These are phyloP conservation scores for Tiliacea citrago DNA, from an alignment of 2,888 invertebrate genomes.

Conservation along the genomic window DNA sequence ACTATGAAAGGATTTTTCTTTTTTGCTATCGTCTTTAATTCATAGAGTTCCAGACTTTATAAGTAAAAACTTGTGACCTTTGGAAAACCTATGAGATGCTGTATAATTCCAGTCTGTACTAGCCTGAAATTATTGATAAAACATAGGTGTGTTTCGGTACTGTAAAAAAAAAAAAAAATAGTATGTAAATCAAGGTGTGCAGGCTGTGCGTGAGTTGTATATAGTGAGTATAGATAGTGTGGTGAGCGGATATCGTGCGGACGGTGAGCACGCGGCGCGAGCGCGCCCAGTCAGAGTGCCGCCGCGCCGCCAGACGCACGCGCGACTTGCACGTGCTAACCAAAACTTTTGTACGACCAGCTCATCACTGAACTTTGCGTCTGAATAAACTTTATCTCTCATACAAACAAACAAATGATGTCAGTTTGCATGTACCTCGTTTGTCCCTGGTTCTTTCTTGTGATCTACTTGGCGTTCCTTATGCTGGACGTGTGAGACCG, in stretches of 20 bases:
- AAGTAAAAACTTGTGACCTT: background rate
- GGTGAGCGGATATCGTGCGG: conserved; percentile 87
- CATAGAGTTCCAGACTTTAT: background rate
- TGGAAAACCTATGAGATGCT: background rate
- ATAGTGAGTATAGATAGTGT: conserved; percentile 81
- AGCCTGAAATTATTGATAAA: conserved; percentile 6
- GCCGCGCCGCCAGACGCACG: conserved; percentile 90
- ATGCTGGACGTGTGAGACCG: conserved; percentile 91
- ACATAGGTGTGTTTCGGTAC: conserved; percentile 25
- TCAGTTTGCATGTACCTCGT: conserved; percentile 92
- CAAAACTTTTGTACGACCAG: conserved; percentile 74
- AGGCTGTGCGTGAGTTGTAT: conserved; percentile 77
- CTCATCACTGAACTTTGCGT: conserved; percentile 82
- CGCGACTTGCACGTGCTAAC: conserved; percentile 84
- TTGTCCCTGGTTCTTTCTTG: conserved; percentile 93
- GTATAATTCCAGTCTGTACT: background rate
- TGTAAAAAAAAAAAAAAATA: no score
- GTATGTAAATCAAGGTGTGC: conserved; percentile 86
- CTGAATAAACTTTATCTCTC: conserved; percentile 69
- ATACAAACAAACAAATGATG: conserved; percentile 80
- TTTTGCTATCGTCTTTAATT: conserved; percentile 17
- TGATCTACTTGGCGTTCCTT: conserved; percentile 92
- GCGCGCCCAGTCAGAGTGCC: conserved; percentile 91
- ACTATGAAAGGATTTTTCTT: conserved; percentile 32
- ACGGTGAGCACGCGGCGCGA: conserved; percentile 86